Base-by-base conservation (phyloP, 2,113 vertebrate species). In the Trogon surrucura region DNA sequence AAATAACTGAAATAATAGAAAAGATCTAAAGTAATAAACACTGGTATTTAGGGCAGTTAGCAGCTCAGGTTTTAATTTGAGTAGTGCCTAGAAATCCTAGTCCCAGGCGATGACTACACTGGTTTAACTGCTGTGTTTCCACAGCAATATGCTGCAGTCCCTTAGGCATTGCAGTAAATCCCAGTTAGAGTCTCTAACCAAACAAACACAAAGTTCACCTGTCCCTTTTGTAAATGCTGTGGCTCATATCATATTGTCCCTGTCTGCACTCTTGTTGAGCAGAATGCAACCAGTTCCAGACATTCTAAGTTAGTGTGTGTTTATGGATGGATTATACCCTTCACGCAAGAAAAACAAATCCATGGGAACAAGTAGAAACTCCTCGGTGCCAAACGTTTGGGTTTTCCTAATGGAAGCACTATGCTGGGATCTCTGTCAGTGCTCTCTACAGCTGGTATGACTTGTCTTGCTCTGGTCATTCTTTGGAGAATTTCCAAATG, bases 101-200 rank as follows among this genome's bases (percentile, higher is more conserved):
- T 81, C 45, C 41, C 36, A 45, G 64, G 60, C 67, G 48, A 64
- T 16, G 57, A 41, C 26, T 86, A 26, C 47, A 25, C 32, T 79
- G 41, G 34, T 94, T 62, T 67, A 85, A 81, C 38, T 91, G 64
- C 56, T 44, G 41, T 84, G n/a, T 92, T 96, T 84, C 73, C 77
- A 87, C 44, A 80, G 67, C 79, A 88, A 48, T 80, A 80, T 54
- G 45, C 8, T 6, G 7, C 54, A 81, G 5, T 71, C 38, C 53
- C 57, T 71, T 29, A 50, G 38, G 64, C 77, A 50, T 6, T 70
- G 50, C 8, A 56, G 53, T 12, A 84, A 94, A 84, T 70, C 56
- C 84, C 67, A 44, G 32, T 64, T 34, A 44, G 51, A 41, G 50
- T 74, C 56, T 19, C 61, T 54, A 67, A 88, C 36, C 45, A 73